Base-by-base conservation (phyloP, 2,797 vertebrate species). In the Sardinella longiceps region DNA sequence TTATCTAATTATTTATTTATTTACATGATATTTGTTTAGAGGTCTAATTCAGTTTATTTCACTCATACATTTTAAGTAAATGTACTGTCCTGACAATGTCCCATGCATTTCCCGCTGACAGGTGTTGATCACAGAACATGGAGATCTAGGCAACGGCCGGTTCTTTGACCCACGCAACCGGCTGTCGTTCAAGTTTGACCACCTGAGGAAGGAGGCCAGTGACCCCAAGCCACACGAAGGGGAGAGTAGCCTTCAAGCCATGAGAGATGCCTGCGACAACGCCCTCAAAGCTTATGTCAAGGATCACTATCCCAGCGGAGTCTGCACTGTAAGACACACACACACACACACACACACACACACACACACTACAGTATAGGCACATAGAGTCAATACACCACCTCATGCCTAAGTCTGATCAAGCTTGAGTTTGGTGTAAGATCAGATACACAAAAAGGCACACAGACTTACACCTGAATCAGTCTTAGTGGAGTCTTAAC, bases 51-150 rank as follows among this genome's bases (percentile, higher is more conserved):
- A n/a, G n/a, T n/a, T n/a, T n/a, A n/a, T n/a, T n/a, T n/a, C n/a
- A n/a, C 43, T 43, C 43, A 43, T 43, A 7, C 43, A 43, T 43
- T 4, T 3, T 43, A 43, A 58, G 56, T 58, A 58, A 20, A 6
- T 58, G n/a, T 10, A 2, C 43, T 51, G 10, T 0, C 50, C 2
- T 15, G 50, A 51, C 50, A 51, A 51, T n/a, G 1, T 23, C 46
- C 28, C 56, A 14, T 23, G 23, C 23, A 10, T 58, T 5, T n/a
- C 56, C 11, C 37, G 25, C 37, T 14, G 83, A 2, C 89, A 99
- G 98, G 96, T 98, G 48, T 94, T 99, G 94, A 98, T 99, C 89
- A 99, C 98, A 56, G 98, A 99, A 91, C 98, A 99, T 2, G 97
- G 98, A 80, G 97, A 98, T 89, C 92, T 99, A 87, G 97, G 98